phyloP scores from a whole-genome alignment of 64 coral and sea anemone species.

The Platygyra sinensis region DNA sequence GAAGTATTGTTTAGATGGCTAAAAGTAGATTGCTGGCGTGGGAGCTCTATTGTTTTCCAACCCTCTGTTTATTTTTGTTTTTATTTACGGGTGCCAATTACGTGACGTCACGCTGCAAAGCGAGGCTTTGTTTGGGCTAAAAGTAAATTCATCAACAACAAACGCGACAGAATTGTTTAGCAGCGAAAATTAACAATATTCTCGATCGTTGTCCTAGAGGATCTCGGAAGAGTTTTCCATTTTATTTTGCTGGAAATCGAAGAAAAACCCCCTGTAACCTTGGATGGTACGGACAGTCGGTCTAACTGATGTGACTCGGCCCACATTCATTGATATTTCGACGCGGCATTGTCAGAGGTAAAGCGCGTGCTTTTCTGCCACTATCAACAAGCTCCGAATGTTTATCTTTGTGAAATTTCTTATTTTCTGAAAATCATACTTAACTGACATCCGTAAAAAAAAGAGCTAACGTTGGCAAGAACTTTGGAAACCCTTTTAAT shows the following conservation, averaged over 20 bases:
- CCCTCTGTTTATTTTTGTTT: conserved; percentile 99
- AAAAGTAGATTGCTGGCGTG: conserved; percentile 32
- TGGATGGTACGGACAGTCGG: background rate
- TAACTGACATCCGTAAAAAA: background rate
- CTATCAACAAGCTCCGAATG: conserved; percentile 27
- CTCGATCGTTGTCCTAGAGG: background rate
- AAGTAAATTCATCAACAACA: conserved; percentile 82
- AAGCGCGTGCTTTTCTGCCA: conserved; percentile 15
- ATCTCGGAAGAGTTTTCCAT: background rate
- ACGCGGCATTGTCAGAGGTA: conserved; percentile 14
- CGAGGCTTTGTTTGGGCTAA: conserved; percentile 92
- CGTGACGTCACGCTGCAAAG: conserved; percentile 94
- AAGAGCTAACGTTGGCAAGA: background rate
- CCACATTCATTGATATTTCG: conserved; percentile 21
- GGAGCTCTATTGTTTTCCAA: conserved; percentile 42
- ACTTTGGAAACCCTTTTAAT: conserved; percentile 12
- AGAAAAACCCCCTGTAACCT: background rate
- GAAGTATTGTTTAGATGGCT: conserved; percentile 42
- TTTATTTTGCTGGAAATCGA: background rate
- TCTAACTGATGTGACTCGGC: background rate
- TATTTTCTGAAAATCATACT: background rate
- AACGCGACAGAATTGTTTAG: conserved; percentile 55
- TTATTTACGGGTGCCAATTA: conserved; percentile 99
- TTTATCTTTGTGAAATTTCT: conserved; percentile 28
- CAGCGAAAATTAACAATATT: conserved; percentile 41